Percentiles rank a stretch among this genome's conserved stretches.
Evolutionary conservation across 1,140 invertebrate species (phyloP).

Genomic region (Antheraea mylitta): DNA sequence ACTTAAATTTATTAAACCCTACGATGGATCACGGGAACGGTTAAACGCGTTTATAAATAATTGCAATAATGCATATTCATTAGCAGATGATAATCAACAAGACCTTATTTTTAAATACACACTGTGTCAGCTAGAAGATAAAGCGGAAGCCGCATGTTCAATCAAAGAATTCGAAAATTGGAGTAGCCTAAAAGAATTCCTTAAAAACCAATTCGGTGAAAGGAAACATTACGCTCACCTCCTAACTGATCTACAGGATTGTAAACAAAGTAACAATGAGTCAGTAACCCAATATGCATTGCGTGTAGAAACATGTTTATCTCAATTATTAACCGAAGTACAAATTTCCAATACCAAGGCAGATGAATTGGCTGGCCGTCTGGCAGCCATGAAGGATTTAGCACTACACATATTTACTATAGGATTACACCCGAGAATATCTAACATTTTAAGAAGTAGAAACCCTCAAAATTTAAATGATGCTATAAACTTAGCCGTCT

Average conservation of each 20-base stretch:
- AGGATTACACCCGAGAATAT: slow-evolving; percentile 13
- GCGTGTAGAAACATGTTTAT: neutral
- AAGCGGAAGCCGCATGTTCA: neutral
- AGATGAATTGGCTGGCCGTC: slow-evolving; percentile 17
- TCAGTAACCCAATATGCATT: slow-evolving; percentile 1
- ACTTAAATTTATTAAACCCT: slow-evolving; percentile 5
- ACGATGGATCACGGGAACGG: neutral
- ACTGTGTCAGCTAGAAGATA: neutral
- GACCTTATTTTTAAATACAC: neutral
- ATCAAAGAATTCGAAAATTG: slow-evolving; percentile 4
- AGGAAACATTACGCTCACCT: slow-evolving; percentile 7
- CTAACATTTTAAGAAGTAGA: slow-evolving; percentile 8
- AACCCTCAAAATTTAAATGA: slow-evolving; percentile 13
- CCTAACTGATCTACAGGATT: neutral
- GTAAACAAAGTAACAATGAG: slow-evolving; percentile 6
- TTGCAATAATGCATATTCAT: neutral
- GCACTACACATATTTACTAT: slow-evolving; percentile 16
- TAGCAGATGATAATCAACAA: neutral
- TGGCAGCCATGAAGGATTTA: slow-evolving; percentile 20
- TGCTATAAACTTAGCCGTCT: slow-evolving; percentile 17
- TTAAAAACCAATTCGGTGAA: slow-evolving; percentile 3
- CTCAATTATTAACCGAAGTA: slow-evolving; percentile 1
- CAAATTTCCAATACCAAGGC: slow-evolving; percentile 10
- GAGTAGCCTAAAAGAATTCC: neutral
- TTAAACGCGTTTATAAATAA: neutral